Percentiles rank a stretch among this genome's conserved stretches.
These are phyloP conservation scores for Cyprinus carpio DNA, from an alignment of 2,113 vertebrate genomes.

Conservation along the genomic window DNA sequence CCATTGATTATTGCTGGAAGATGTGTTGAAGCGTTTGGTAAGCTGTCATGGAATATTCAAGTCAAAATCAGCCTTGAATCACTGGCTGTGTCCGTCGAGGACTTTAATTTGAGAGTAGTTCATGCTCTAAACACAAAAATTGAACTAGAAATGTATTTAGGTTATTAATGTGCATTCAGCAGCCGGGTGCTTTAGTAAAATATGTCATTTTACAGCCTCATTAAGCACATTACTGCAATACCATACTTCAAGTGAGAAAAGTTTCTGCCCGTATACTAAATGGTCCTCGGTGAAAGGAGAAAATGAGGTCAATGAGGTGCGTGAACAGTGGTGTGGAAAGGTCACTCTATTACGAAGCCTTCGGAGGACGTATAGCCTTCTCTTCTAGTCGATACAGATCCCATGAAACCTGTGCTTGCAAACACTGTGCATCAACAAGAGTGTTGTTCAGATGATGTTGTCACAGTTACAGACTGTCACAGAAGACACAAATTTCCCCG, in stretches of 20 bases:
- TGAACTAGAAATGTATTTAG: constrained; percentile 4
- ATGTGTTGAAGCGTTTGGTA: neutral
- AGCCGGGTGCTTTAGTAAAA: constrained; percentile 28
- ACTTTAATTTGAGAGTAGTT: neutral
- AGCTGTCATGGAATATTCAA: neutral
- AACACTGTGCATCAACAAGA: constrained; percentile 5
- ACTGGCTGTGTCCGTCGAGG: neutral
- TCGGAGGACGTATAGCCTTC: neutral
- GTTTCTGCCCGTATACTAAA: constrained; percentile 30
- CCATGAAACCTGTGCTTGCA: neutral
- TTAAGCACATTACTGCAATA: constrained; percentile 29
- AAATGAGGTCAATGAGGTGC: constrained; percentile 34
- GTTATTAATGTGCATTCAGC: constrained; percentile 26
- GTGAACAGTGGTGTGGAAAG: constrained; percentile 10
- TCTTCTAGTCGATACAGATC: neutral
- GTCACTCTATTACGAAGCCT: constrained; percentile 14
- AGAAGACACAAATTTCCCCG: neutral
- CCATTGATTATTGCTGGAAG: neutral
- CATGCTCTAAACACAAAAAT: constrained; percentile 3
- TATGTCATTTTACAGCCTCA: constrained; percentile 20
- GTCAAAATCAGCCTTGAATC: constrained; percentile 4
- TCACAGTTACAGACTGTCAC: constrained; percentile 3
- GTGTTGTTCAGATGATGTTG: neutral
- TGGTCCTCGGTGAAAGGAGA: constrained; percentile 21
- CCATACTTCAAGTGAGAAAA: constrained; percentile 30